Conservation (phyloP, 1,140 invertebrate genomes). For the Ips nitidus region DNA sequence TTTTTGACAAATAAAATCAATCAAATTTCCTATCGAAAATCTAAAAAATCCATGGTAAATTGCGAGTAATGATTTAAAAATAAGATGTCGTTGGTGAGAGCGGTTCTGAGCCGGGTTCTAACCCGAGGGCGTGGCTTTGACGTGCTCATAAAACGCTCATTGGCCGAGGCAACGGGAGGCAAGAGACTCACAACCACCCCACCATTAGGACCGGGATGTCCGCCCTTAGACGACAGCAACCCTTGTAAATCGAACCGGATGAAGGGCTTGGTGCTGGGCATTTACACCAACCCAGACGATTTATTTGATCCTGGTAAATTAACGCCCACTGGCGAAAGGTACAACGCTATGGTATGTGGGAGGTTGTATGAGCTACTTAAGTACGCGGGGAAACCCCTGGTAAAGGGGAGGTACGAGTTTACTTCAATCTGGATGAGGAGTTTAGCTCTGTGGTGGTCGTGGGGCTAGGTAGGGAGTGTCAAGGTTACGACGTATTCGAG, state of each 20-base stretch:
- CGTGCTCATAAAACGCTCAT: conserved; percentile 6
- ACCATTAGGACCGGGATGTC: conserved; percentile 23
- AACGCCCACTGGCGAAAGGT: conserved; percentile 59
- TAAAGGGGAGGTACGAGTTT: conserved; percentile 59
- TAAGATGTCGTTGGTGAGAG: conserved; percentile 28
- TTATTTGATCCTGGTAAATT: conserved; percentile 53
- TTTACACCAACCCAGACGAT: conserved; percentile 57
- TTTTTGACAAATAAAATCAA: no score
- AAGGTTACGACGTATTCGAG: conserved; percentile 64
- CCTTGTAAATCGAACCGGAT: conserved; percentile 41
- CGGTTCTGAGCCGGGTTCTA: conserved; percentile 11
- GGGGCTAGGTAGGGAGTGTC: conserved; percentile 66
- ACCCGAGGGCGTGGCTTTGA: neutral
- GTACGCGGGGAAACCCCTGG: conserved; percentile 52
- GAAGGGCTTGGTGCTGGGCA: conserved; percentile 60
- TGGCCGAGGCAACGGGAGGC: conserved; percentile 10
- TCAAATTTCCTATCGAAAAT: no score
- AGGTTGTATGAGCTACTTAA: conserved; percentile 44
- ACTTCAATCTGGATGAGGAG: conserved; percentile 63
- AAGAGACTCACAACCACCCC: neutral
- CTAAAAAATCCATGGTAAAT: conserved; percentile 32
- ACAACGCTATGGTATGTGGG: conserved; percentile 54
- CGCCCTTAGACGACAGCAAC: conserved; percentile 22
- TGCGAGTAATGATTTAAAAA: conserved; percentile 36
- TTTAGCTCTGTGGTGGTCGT: conserved; percentile 67